Evolutionary conservation across 53 echinoderm and acorn worm species (phyloP).

Genomic region (Glandiceps talaboti): DNA sequence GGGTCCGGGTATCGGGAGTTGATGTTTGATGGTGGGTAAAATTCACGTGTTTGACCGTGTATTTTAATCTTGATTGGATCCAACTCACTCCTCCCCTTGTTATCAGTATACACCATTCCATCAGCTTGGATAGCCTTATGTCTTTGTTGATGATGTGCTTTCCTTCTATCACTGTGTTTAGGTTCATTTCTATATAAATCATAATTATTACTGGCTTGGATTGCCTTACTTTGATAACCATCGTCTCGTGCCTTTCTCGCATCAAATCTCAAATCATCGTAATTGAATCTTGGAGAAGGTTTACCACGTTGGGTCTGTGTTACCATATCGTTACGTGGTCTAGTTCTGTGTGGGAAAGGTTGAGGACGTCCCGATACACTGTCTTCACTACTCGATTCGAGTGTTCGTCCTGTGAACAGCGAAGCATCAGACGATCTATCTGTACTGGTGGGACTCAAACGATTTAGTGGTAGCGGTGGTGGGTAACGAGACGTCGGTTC

Average conservation of each 20-base stretch:
- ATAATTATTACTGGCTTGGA: neutral
- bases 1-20: slow-evolving; percentile 17
- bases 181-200: too few relatives aligned
- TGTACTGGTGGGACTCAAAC: neutral
- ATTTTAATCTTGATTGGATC: slow-evolving; percentile 25
- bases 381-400: neutral
- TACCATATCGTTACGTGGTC: neutral
- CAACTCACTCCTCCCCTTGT: neutral
- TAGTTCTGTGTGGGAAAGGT: neutral
- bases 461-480: neutral
- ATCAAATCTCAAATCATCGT: neutral
- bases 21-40: slow-evolving; percentile 56
- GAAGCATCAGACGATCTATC: neutral
- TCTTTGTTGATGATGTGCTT: neutral
- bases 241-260: neutral
- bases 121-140: neutral
- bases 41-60: slow-evolving; percentile 59
- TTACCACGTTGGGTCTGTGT: neutral
- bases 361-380: neutral
- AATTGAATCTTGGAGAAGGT: neutral
- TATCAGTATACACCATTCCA: neutral
- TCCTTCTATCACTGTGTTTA: neutral
- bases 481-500: neutral
- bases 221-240: neutral
- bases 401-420: neutral